Evolutionary conservation across 1,140 invertebrate genomes (phyloP).

Genomic region (Bemisia tabaci): DNA sequence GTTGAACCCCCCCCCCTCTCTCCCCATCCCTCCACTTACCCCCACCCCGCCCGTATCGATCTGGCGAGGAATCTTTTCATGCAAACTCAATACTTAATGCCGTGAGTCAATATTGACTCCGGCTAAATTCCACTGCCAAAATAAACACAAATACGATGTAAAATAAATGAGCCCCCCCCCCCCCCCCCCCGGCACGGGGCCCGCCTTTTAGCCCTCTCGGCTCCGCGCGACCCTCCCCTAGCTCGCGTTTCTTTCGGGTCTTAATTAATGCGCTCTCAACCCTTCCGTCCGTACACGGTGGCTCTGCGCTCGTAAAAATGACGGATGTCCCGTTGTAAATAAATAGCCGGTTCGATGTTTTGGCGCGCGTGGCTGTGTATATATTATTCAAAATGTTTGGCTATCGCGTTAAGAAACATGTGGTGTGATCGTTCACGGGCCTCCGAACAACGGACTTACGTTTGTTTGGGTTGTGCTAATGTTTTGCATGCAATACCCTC

Average conservation of each 20-base stretch:
- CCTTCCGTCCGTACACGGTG: neutral
- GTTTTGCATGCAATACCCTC: too few species aligned
- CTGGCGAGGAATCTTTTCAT: neutral
- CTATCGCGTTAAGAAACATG: neutral
- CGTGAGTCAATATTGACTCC: neutral
- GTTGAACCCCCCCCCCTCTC: neutral
- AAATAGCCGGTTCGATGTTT: too few species aligned
- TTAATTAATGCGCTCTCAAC: neutral
- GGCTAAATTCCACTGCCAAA: neutral
- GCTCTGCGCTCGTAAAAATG: neutral
- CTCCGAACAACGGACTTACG: too few species aligned
- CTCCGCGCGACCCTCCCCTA: neutral
- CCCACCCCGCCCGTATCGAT: neutral
- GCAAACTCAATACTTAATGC: neutral
- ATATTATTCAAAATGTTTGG: neutral
- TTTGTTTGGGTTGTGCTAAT: too few species aligned
- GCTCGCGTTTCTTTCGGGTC: neutral
- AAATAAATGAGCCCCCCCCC: neutral
- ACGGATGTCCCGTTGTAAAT: too few species aligned
- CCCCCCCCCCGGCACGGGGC: neutral
- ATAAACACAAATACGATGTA: neutral
- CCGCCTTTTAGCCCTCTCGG: neutral
- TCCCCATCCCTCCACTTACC: neutral
- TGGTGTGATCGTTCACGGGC: too few species aligned
- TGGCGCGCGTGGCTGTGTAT: too few species aligned